Evolutionary conservation across 64 coral and sea anemone genomes (phyloP).

Genomic region (Montipora capricornis): DNA sequence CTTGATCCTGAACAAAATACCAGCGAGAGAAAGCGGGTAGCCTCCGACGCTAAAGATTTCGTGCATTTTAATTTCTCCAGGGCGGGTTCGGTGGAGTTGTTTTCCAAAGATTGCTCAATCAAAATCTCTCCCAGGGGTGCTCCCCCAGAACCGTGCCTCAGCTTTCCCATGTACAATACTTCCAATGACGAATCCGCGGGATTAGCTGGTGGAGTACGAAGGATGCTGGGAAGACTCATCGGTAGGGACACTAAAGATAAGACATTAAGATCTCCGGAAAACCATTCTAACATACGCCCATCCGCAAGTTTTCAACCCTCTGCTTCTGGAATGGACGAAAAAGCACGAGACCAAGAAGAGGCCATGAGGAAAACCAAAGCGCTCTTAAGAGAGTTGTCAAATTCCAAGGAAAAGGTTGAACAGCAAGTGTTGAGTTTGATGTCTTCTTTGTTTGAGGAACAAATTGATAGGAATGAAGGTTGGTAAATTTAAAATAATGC

Average conservation of each 20-base stretch:
- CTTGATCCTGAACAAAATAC: slow-evolving; percentile 29
- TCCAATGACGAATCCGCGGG: neutral
- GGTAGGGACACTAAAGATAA: slow-evolving; percentile 25
- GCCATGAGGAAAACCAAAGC: slow-evolving; percentile 41
- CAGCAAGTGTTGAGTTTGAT: slow-evolving; percentile 56
- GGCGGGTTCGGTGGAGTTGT: slow-evolving; percentile 45
- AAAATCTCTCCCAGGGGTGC: slow-evolving; percentile 33
- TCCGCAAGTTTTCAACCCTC: neutral
- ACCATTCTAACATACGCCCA: neutral
- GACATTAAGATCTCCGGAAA: slow-evolving; percentile 7
- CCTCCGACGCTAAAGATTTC: neutral
- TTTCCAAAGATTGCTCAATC: slow-evolving; percentile 52
- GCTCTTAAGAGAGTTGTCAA: slow-evolving; percentile 5
- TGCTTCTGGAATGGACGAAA: neutral
- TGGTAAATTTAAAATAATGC: neutral
- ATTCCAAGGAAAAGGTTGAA: slow-evolving; percentile 63
- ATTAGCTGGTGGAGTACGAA: slow-evolving; percentile 35
- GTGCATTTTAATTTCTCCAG: slow-evolving; percentile 36
- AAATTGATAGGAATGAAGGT: slow-evolving; percentile 58
- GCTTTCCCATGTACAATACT: slow-evolving; percentile 22
- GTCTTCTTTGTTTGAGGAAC: slow-evolving; percentile 64
- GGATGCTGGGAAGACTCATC: slow-evolving; percentile 44
- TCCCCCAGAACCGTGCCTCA: slow-evolving; percentile 27
- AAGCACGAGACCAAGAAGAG: neutral
- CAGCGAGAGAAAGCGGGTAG: neutral